Conservation (phyloP, 2,113 vertebrate species). For the Fulmarus glacialis region DNA sequence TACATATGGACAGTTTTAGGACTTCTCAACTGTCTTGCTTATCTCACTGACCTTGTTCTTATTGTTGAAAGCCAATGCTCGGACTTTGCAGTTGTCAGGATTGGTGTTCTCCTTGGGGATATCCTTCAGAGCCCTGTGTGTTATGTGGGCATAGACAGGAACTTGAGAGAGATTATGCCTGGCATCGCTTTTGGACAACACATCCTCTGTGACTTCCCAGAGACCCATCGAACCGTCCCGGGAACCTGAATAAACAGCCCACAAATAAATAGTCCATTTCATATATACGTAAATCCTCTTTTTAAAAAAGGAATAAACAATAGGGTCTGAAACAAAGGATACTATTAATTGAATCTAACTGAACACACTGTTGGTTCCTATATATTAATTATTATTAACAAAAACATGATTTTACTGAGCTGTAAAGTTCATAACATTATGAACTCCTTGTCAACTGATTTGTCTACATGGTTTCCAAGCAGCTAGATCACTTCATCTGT, state of each 20-base stretch:
- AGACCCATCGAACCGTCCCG: slow-evolving; percentile 97
- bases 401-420: neutral
- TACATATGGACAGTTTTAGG: neutral
- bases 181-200: slow-evolving; percentile 83
- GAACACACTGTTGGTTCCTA: neutral
- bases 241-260: slow-evolving; percentile 82
- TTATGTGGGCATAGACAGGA: slow-evolving; percentile 92
- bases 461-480: neutral
- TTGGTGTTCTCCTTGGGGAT: slow-evolving; percentile 97
- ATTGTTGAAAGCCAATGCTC: slow-evolving; percentile 95
- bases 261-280: neutral
- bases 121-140: slow-evolving; percentile 92
- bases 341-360: neutral
- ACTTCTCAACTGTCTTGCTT: neutral
- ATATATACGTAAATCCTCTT: neutral
- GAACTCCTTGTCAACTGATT: neutral
- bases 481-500: neutral
- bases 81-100: slow-evolving; percentile 96
- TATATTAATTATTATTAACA: neutral
- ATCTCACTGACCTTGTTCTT: slow-evolving; percentile 87
- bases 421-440: neutral
- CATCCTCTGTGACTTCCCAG: slow-evolving; percentile 95
- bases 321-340: neutral
- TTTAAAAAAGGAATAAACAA: neutral
- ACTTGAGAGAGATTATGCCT: slow-evolving; percentile 83